These are phyloP conservation scores for Macrotrachela quadricornifera DNA, from an alignment of 1,140 invertebrate genomes.

Conservation along the genomic window DNA sequence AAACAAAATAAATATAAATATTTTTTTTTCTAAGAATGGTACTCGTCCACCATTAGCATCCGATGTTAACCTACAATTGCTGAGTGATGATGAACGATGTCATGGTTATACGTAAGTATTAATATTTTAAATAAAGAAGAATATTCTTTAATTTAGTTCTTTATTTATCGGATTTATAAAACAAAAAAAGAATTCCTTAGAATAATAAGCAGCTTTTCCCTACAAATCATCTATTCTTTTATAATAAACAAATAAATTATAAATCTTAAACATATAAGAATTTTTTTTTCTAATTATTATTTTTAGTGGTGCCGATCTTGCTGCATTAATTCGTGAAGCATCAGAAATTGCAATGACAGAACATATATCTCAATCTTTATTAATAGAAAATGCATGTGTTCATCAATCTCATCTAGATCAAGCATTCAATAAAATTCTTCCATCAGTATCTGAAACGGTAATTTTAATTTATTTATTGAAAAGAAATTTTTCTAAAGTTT, in stretches of 20 bases:
- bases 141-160: no score
- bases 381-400: constrained; percentile 21
- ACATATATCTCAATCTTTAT: constrained; percentile 27
- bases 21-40: constrained; percentile 39
- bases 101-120: constrained; percentile 45
- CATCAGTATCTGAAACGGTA: constrained; percentile 53
- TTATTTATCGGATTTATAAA: no score
- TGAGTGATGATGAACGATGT: constrained; percentile 43
- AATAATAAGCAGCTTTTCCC: no score
- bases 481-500: no score
- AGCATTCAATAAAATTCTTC: constrained; percentile 51
- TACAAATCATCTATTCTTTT: no score
- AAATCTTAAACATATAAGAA: no score
- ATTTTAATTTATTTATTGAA: no score
- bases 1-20: no score
- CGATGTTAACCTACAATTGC: constrained; percentile 51
- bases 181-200: no score
- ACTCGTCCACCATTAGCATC: constrained; percentile 47
- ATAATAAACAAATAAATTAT: no score
- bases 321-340: constrained; percentile 59
- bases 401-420: constrained; percentile 35
- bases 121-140: no score
- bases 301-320: constrained; percentile 60
- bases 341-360: constrained; percentile 47
- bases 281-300: constrained; percentile 2